Evolutionary conservation across 2,888 invertebrate species (phyloP), one percentile per base, ranked within the genome.

Genomic region (Eupithecia inturbata): DNA sequence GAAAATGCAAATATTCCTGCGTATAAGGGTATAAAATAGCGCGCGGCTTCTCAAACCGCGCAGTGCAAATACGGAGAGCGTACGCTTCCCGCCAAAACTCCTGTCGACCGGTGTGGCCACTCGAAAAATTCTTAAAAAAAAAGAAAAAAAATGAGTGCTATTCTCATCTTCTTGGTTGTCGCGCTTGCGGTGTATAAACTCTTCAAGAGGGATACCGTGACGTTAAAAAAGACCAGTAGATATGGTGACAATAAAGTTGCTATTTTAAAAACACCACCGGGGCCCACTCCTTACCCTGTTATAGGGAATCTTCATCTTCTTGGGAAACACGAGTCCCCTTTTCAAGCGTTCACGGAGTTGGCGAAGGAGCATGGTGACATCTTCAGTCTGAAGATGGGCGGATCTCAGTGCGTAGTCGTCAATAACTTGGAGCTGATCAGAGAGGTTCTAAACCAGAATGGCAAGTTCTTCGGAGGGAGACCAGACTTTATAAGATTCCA

Each of bases 401-500:
- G 95, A 19, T 94, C 96, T 0, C 95, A 95, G 67, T 97, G 97
- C 88, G 91, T 97, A 28, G 96, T 97, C 33, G 97, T 97, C 60
- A 97, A 97, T 87, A 97, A 96, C 87, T 95, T 97, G 84, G 95
- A 95, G 22, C 89, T 96, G 45, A 97, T 97, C 79, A 95, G 96
- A 76, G 97, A 97, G 85, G 97, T 97, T 68, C 92, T 97, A 33
- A 97, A 97, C 85, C 96, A 96, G 76, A 97, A 97, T 84, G 97
- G 97, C 6, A 96, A 96, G 78, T 96, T 96, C 83, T 98, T 98
- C 89, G 97, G 97, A 1, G 97, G 97, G 16, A 95, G 98, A 14
- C 98, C 98, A 0, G 96, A 98, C 87, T 98, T 98, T 88, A 87
- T 96, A 80, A 93, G 98, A 26, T 98, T 97, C 88, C 96, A 97